Evolutionary conservation across 23 tunicate species (phyloP).

Genomic region (Ciona savignyi): DNA sequence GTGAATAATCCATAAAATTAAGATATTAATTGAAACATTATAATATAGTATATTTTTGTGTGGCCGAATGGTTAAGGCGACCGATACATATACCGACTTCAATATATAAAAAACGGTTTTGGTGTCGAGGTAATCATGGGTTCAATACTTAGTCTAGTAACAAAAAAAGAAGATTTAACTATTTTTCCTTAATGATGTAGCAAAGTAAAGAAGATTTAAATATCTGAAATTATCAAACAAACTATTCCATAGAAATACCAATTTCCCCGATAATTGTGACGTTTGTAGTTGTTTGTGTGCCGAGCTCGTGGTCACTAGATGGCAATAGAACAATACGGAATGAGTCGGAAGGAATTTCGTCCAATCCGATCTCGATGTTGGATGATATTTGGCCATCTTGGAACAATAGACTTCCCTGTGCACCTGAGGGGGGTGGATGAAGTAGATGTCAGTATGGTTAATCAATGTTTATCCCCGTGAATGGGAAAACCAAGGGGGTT

Average conservation of each 20-base stretch:
- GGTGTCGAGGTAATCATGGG: no score
- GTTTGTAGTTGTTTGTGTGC: conserved; percentile 51
- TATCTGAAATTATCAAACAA: conserved; percentile 1
- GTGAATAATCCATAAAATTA: background rate
- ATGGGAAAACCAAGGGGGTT: no score
- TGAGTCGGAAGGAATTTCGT: conserved; percentile 67
- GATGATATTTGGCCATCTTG: conserved; percentile 74
- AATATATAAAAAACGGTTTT: no score
- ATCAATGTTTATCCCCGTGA: no score
- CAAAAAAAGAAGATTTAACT: background rate
- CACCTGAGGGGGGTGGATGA: conserved; percentile 30
- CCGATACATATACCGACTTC: no score
- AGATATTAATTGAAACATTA: background rate
- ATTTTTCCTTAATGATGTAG: no score
- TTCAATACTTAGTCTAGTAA: no score
- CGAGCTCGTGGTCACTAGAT: conserved; percentile 45
- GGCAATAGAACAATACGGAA: conserved; percentile 64
- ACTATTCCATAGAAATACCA: background rate
- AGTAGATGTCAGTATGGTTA: no score
- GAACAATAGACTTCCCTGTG: conserved; percentile 52
- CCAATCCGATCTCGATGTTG: conserved; percentile 66
- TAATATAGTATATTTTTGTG: no score
- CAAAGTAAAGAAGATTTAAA: background rate
- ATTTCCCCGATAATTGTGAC: conserved; percentile 77
- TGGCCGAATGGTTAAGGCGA: no score